Conservation (phyloP, 2,888 invertebrate genomes). For the Tricholauxania praeusta region DNA sequence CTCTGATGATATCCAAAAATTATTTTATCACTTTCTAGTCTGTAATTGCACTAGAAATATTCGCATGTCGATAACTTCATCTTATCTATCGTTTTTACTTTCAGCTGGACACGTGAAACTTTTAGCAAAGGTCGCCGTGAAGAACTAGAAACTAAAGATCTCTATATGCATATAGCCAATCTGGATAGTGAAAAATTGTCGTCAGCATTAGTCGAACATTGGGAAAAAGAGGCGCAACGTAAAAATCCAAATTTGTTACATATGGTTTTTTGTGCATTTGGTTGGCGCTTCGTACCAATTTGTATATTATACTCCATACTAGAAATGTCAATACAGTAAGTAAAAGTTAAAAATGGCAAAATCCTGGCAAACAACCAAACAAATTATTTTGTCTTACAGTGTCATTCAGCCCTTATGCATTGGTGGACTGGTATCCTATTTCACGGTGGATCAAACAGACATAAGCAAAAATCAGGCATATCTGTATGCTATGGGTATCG, state of each 20-base stretch:
- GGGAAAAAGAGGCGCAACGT: constrained; percentile 65
- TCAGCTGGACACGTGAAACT: constrained; percentile 61
- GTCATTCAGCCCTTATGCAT: constrained; percentile 75
- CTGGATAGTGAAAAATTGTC: constrained; percentile 70
- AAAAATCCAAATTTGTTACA: constrained; percentile 67
- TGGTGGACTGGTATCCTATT: constrained; percentile 75
- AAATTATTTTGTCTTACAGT: constrained; percentile 67
- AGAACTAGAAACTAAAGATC: constrained; percentile 55
- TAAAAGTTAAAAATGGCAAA: not conserved
- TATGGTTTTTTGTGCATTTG: constrained; percentile 68
- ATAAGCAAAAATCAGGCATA: constrained; percentile 73
- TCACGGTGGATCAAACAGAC: constrained; percentile 69
- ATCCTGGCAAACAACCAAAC: not conserved
- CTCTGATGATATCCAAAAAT: no score
- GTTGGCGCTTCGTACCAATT: constrained; percentile 60
- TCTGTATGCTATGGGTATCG: constrained; percentile 76
- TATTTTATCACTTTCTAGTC: not conserved
- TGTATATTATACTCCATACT: constrained; percentile 62
- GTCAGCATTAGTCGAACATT: constrained; percentile 64
- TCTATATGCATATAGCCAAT: constrained; percentile 58
- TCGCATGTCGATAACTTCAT: not conserved
- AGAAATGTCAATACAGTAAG: constrained; percentile 63
- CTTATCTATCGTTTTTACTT: not conserved
- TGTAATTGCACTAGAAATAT: not conserved
- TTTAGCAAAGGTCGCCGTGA: constrained; percentile 56